Conservation (phyloP, 2,113 vertebrate species). For the Trematomus loennbergii region DNA sequence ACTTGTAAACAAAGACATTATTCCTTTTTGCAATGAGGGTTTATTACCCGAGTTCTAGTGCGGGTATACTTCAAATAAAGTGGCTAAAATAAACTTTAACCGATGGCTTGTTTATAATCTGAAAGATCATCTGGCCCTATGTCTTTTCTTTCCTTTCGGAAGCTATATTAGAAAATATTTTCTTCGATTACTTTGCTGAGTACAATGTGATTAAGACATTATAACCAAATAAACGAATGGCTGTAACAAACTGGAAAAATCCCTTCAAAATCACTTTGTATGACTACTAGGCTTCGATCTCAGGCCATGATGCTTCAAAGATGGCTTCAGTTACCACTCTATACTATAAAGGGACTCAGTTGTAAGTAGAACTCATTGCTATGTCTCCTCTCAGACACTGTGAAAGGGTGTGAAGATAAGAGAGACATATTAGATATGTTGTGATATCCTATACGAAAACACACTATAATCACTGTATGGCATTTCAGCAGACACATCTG, state of each 20-base stretch:
- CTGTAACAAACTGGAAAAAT: background rate
- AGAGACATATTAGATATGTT: constrained; percentile 18
- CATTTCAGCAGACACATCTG: constrained; percentile 9
- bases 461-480: constrained; percentile 25
- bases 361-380: background rate
- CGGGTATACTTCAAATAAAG: background rate
- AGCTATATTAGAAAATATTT: background rate
- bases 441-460: constrained; percentile 19
- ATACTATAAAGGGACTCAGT: background rate
- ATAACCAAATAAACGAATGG: background rate
- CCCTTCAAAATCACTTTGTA: background rate
- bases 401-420: background rate
- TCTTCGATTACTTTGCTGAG: background rate
- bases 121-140: background rate
- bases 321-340: background rate
- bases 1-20: background rate
- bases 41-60: background rate
- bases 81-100: background rate
- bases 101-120: background rate
- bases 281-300: background rate
- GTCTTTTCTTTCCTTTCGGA: background rate
- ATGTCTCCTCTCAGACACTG: background rate
- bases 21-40: background rate
- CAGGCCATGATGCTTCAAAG: background rate
- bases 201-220: background rate